Percentiles rank a stretch among this genome's conserved stretches.
phyloP scores from a whole-genome alignment of 2,113 vertebrate species.

The Sclerurus mexicanus region DNA sequence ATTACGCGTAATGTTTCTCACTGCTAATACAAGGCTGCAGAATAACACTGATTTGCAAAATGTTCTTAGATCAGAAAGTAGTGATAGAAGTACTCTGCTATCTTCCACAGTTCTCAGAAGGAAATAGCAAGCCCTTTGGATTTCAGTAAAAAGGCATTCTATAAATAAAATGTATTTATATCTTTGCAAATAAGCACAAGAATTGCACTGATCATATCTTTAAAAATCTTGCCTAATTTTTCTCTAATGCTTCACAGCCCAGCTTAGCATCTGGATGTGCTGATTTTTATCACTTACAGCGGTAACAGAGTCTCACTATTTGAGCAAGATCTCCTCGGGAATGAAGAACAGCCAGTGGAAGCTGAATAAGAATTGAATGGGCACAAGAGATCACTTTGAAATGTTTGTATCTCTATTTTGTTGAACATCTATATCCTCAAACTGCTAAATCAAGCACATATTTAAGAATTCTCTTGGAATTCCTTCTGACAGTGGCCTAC shows the following conservation, averaged over 20 bases:
- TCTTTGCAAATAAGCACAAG: conserved; percentile 50
- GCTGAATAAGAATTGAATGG: neutral
- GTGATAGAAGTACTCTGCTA: neutral
- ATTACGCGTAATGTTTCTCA: neutral
- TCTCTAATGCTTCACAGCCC: conserved; percentile 13
- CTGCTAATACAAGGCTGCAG: neutral
- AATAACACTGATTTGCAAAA: conserved; percentile 27
- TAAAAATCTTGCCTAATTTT: conserved; percentile 52
- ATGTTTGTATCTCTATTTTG: neutral
- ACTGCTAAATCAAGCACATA: neutral
- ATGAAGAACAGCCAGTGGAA: neutral
- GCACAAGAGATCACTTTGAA: neutral
- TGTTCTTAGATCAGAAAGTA: neutral
- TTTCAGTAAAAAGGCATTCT: conserved; percentile 38
- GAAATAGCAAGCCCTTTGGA: conserved; percentile 32
- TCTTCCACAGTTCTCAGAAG: neutral
- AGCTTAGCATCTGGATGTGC: conserved; percentile 32
- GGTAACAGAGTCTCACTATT: neutral
- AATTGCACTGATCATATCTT: conserved; percentile 47
- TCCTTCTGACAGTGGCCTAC: neutral
- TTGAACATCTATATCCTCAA: neutral
- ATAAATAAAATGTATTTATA: conserved; percentile 66
- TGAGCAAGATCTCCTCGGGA: conserved; percentile 3
- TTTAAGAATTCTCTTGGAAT: neutral
- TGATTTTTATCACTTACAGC: neutral